These are phyloP conservation scores for Eulithis testata DNA, from an alignment of 2,888 invertebrate species.

Conservation along the genomic window DNA sequence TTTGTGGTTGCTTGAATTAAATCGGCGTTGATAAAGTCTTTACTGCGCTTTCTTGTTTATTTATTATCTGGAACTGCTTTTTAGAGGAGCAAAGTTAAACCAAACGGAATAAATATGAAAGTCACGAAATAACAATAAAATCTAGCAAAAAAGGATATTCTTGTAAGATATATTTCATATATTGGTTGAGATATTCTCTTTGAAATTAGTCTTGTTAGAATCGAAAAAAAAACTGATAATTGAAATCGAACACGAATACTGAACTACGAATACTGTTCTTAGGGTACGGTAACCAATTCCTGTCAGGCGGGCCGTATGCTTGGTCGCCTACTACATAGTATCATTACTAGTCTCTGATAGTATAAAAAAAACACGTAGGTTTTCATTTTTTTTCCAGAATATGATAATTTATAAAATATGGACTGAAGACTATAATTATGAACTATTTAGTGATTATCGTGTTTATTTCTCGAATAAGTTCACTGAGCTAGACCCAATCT, in stretches of 20 bases:
- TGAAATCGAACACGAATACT: not conserved
- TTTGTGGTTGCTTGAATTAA: constrained; percentile 78
- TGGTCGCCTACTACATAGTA: too few species aligned
- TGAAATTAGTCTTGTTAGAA: not conserved
- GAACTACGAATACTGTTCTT: too few species aligned
- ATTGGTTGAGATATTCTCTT: not conserved
- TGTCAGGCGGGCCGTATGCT: too few species aligned
- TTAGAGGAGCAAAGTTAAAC: constrained; percentile 29
- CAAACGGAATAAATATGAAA: constrained; percentile 25
- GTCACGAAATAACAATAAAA: constrained; percentile 2
- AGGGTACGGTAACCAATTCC: too few species aligned
- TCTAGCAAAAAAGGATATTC: not conserved
- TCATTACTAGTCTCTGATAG: too few species aligned
- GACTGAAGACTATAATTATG: too few species aligned
- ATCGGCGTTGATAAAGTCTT: constrained; percentile 79
- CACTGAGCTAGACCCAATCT: constrained; percentile 78
- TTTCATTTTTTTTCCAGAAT: too few species aligned
- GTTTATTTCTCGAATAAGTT: constrained; percentile 59
- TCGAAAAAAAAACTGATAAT: not conserved
- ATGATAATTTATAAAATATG: too few species aligned
- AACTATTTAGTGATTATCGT: not conserved
- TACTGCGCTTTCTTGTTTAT: constrained; percentile 63
- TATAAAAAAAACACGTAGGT: too few species aligned
- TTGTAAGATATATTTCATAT: not conserved
- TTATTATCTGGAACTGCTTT: constrained; percentile 29